Conservation (phyloP, 2,888 invertebrate genomes). For the Pristionchus mayeri region DNA sequence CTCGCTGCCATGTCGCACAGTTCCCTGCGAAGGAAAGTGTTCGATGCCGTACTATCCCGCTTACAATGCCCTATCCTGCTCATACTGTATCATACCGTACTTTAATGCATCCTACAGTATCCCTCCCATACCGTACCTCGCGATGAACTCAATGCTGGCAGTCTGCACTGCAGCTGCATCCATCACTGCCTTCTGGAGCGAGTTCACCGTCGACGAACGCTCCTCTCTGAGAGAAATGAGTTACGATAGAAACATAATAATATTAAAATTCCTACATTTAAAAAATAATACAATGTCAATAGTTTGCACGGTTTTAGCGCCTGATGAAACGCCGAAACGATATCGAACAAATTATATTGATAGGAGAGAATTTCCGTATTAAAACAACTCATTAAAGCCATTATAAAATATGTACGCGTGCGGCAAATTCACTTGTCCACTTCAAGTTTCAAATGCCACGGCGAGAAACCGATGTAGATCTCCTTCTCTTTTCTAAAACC, state of each 20-base stretch:
- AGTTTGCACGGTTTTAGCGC: not conserved
- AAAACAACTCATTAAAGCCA: too few relatives aligned
- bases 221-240: conserved; percentile 26
- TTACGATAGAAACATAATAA: not conserved
- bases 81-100: too few relatives aligned
- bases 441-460: not conserved
- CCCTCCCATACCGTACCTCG: conserved; percentile 51
- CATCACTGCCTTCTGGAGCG: conserved; percentile 30
- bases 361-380: too few relatives aligned
- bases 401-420: too few relatives aligned
- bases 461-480: not conserved
- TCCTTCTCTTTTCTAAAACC: not conserved
- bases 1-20: conserved; percentile 6
- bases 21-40: not conserved
- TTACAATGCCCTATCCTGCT: not conserved
- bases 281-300: not conserved
- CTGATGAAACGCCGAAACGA: too few relatives aligned
- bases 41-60: not conserved
- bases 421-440: not conserved
- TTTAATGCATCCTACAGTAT: conserved; percentile 29
- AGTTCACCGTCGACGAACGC: not conserved
- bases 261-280: not conserved
- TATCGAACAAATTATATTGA: too few relatives aligned
- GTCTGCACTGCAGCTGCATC: conserved; percentile 61
- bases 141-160: conserved; percentile 62